These are phyloP conservation scores for Pipra filicauda DNA, from an alignment of 2,113 vertebrate species.

Conservation along the genomic window DNA sequence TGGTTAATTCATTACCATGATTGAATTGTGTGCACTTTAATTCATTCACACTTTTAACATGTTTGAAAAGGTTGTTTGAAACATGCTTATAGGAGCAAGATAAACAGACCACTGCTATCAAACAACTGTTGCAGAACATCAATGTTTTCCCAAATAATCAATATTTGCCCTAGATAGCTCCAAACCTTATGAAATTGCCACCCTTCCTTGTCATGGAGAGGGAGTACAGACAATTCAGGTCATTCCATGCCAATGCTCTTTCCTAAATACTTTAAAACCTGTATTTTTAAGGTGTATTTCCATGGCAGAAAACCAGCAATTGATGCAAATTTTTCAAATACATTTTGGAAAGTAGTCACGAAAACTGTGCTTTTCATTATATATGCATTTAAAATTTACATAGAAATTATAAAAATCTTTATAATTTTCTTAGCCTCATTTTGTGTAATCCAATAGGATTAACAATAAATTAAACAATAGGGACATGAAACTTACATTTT, in stretches of 20 bases:
- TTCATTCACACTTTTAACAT: background rate
- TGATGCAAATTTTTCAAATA: background rate
- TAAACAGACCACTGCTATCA: background rate
- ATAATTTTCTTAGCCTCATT: background rate
- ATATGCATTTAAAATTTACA: background rate
- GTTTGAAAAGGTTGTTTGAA: background rate
- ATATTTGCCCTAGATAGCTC: background rate
- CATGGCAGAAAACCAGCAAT: background rate
- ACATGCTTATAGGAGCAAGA: background rate
- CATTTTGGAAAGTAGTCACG: background rate
- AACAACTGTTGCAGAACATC: background rate
- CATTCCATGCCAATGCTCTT: background rate
- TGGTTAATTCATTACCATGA: background rate
- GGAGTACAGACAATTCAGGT: background rate
- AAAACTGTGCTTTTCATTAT: background rate
- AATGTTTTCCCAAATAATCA: background rate
- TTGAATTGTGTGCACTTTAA: background rate
- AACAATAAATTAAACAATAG: background rate
- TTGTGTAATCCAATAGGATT: background rate
- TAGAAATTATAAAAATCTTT: background rate
- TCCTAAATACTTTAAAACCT: background rate
- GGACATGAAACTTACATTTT: background rate
- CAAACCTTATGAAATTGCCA: background rate
- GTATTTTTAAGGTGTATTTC: background rate
- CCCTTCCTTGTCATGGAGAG: background rate